Evolutionary conservation across 2,113 vertebrate genomes (phyloP).

Genomic region (Solenodon paradoxus): DNA sequence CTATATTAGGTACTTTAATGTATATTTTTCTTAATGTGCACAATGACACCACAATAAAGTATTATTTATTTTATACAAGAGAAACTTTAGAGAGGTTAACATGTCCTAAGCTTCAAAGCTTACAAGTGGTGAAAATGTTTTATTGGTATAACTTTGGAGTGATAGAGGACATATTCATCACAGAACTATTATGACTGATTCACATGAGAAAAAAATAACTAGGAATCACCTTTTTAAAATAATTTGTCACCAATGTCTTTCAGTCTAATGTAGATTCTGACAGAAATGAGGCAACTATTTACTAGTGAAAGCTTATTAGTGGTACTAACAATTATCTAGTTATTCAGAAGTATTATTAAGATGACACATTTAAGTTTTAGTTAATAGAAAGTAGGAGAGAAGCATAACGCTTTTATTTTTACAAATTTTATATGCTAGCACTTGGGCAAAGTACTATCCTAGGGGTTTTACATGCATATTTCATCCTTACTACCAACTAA

Average conservation of each 20-base stretch:
- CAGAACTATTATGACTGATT: background rate
- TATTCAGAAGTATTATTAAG: constrained; percentile 14
- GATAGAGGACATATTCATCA: background rate
- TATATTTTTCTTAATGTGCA: constrained; percentile 16
- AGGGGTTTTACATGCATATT: background rate
- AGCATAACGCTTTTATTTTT: background rate
- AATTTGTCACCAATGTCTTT: constrained; percentile 26
- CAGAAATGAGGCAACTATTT: background rate
- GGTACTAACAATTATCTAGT: background rate
- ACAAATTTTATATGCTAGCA: constrained; percentile 11
- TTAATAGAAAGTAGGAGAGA: background rate
- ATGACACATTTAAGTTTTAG: constrained; percentile 14
- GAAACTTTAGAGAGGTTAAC: background rate
- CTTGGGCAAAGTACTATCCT: no score
- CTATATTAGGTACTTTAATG: background rate
- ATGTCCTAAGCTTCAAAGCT: background rate
- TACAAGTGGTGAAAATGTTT: constrained; percentile 3
- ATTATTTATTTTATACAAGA: constrained; percentile 32
- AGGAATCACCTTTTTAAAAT: constrained; percentile 10
- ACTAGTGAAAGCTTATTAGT: constrained; percentile 8
- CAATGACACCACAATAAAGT: background rate
- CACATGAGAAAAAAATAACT: background rate
- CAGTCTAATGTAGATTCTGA: background rate
- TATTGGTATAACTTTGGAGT: background rate
- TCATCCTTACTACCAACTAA: background rate